Conservation (phyloP, 2,797 vertebrate genomes). For the Lophius americanus region DNA sequence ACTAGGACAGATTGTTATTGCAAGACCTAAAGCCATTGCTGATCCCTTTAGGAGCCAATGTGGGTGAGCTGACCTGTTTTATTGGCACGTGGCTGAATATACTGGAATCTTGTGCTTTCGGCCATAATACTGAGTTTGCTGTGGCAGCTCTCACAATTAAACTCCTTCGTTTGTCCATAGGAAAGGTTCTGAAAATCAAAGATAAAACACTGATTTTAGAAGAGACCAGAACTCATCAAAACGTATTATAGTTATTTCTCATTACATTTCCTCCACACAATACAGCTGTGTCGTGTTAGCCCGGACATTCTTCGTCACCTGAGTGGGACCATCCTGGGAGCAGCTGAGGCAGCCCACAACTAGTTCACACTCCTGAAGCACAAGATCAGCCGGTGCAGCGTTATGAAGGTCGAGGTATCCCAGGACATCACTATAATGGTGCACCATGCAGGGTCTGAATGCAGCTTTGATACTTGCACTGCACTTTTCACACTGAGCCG, state of each 20-base stretch:
- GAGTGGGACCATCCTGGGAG: constrained; percentile 76
- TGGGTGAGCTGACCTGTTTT: constrained; percentile 71
- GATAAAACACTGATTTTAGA: background rate
- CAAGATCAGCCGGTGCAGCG: constrained; percentile 77
- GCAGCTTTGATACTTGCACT: constrained; percentile 75
- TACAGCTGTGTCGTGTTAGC: background rate
- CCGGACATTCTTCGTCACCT: constrained; percentile 63
- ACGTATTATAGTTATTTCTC: background rate
- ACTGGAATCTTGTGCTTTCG: constrained; percentile 83
- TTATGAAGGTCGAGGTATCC: constrained; percentile 85
- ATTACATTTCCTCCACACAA: background rate
- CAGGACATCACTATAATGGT: constrained; percentile 83
- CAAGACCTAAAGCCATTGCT: constrained; percentile 16
- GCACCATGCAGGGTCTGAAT: constrained; percentile 83
- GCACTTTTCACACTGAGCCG: constrained; percentile 85
- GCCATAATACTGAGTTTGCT: constrained; percentile 78
- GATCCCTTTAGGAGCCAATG: constrained; percentile 19
- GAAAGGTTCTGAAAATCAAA: constrained; percentile 69
- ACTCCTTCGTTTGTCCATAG: constrained; percentile 82
- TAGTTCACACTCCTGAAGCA: constrained; percentile 82
- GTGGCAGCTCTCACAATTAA: constrained; percentile 85
- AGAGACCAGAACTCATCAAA: background rate
- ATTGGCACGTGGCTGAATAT: constrained; percentile 71
- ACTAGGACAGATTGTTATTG: constrained; percentile 8
- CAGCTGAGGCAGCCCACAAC: constrained; percentile 82